Evolutionary conservation across 2,113 vertebrate species (phyloP), one percentile per base, ranked within the genome.

Genomic region (Sakesphorus luctuosus): DNA sequence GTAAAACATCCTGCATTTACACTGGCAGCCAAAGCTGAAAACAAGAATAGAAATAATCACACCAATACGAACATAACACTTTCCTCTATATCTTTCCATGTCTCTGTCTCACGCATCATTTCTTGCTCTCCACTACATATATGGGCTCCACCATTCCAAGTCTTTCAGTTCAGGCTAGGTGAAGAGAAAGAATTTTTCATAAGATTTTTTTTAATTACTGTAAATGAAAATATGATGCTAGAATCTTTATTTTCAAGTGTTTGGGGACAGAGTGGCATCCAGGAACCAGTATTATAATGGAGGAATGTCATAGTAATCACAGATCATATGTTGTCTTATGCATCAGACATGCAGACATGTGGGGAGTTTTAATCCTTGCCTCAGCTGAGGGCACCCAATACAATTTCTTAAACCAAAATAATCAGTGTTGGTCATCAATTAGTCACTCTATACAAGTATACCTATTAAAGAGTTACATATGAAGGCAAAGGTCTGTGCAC

Each of bases 371-470:
- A 77, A 56, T 19, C 18, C 53, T 50, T 89, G 14, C 24, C 29
- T 84, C 26, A 56, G 6, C 33, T 40, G 9, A 21, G 4, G 74
- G 4, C 7, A 25, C 29, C 25, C 33, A 31, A 59, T 13, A 21
- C 0, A 6, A 14, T 58, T n/a, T 84, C 65, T 49, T n/a, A 84
- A 74, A 90, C 40, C n/a, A 75, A 71, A 81, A 44, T 23, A 71
- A 26, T 59, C 14, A 11, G 3, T 43, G 9, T 23, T 50, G 8
- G 18, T 62, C 2, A 2, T 50, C 17, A 46, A 9, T 74, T 31
- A 58, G 25, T 3, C 0, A 1, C 31, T 49, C 24, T 16, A 17
- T 35, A 9, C 10, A 75, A 50, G 5, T 19, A 28, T 10, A n/a
- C 7, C 6, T 36, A 19, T 16, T 55, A 11, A 76, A 52, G 29